These are phyloP conservation scores for Tenualosa thibaudeaui DNA, from an alignment of 2,797 vertebrate species.

Conservation along the genomic window DNA sequence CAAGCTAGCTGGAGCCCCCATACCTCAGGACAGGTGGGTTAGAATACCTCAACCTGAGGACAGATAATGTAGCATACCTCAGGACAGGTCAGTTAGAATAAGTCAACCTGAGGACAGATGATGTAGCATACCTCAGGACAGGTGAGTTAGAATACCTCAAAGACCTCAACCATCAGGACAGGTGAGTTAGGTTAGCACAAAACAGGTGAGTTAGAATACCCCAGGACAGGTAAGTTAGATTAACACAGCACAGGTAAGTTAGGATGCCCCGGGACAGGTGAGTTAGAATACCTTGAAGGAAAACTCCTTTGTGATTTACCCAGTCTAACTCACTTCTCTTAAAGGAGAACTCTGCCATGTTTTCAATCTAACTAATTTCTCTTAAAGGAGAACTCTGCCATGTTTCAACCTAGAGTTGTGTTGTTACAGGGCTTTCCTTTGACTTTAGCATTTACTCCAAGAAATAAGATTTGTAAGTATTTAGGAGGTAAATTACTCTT, in stretches of 20 bases:
- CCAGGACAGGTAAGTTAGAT: neutral
- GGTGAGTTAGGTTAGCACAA: neutral
- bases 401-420: no score
- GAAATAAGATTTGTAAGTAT: no score
- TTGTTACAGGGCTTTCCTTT: no score
- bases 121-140: constrained; percentile 73
- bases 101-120: no score
- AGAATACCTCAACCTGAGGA: neutral
- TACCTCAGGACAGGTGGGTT: constrained; percentile 80
- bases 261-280: neutral
- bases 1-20: constrained; percentile 67
- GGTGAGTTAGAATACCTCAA: constrained; percentile 64
- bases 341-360: no score
- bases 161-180: neutral
- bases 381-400: no score
- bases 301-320: no score
- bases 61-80: constrained; percentile 52
- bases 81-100: constrained; percentile 77
- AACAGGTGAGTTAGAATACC: neutral
- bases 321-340: no score
- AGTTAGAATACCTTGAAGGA: neutral
- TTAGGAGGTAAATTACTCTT: no score
- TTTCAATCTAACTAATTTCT: no score
- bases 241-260: neutral
- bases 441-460: no score